Evolutionary conservation across 2,797 vertebrate genomes (phyloP).

Genomic region (Amphiprion clarkii): DNA sequence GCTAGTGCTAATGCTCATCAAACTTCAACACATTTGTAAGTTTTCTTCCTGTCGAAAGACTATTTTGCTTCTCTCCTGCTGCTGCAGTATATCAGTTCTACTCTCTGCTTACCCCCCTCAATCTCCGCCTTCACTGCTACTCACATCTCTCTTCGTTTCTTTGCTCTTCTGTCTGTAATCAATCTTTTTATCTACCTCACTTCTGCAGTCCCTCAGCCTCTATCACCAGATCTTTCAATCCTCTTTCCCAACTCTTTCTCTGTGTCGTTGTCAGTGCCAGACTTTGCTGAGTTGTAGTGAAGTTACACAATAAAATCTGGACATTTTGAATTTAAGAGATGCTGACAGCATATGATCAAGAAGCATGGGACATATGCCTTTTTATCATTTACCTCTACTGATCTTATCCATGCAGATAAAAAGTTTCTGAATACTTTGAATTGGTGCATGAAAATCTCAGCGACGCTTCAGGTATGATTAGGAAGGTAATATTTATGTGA

Average conservation of each 20-base stretch:
- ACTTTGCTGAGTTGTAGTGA: slow-evolving; percentile 18
- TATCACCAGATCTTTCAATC: slow-evolving; percentile 28
- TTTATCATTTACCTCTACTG: not conserved
- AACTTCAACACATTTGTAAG: not conserved
- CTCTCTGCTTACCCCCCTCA: slow-evolving; percentile 24
- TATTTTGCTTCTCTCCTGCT: not conserved
- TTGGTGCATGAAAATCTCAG: not conserved
- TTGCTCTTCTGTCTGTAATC: slow-evolving; percentile 32
- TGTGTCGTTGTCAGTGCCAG: slow-evolving; percentile 7
- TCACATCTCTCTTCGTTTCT: slow-evolving; percentile 24
- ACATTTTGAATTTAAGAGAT: not conserved
- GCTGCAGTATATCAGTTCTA: slow-evolving; percentile 1
- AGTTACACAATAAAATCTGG: slow-evolving; percentile 5
- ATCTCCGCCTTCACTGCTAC: slow-evolving; percentile 8
- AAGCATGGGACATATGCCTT: slow-evolving; percentile 1
- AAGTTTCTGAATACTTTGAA: slow-evolving; percentile 4
- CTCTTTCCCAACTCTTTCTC: not conserved
- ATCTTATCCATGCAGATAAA: slow-evolving; percentile 5
- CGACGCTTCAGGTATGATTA: not conserved
- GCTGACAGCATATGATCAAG: slow-evolving; percentile 7
- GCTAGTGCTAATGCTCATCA: not conserved
- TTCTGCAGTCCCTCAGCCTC: slow-evolving; percentile 25
- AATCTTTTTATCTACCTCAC: slow-evolving; percentile 44
- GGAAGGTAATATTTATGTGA: slow-evolving; percentile 11
- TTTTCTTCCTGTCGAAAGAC: too few relatives aligned